Evolutionary conservation across 2,113 vertebrate genomes (phyloP).

Genomic region (Rhabdomys dilectus): DNA sequence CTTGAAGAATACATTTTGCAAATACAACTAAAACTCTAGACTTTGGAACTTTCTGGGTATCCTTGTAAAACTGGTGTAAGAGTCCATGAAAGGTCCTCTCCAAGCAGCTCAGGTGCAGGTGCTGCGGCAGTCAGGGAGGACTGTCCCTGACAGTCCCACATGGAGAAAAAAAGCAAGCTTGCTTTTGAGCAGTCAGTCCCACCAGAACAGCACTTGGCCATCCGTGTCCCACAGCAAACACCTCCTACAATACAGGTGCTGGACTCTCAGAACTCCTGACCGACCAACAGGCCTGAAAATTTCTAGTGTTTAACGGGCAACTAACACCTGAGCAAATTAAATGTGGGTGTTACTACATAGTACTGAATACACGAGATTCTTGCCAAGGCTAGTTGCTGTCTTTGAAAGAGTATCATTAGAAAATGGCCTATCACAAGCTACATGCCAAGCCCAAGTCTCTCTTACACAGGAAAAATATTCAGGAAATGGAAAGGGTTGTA

Average conservation of each 20-base stretch:
- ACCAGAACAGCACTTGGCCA: slow-evolving; percentile 7
- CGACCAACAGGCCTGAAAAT: neutral
- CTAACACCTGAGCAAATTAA: neutral
- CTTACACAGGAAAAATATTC: neutral
- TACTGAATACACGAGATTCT: neutral
- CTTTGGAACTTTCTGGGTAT: neutral
- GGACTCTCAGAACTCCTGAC: neutral
- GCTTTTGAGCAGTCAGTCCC: neutral
- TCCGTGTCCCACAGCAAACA: neutral
- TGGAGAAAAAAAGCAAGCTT: neutral
- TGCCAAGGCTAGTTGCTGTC: neutral
- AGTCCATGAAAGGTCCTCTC: neutral
- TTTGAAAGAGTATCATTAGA: neutral
- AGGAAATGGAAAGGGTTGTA: neutral
- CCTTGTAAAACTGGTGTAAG: neutral
- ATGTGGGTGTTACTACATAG: neutral
- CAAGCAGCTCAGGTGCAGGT: neutral
- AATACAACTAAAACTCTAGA: slow-evolving; percentile 25
- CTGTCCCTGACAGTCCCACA: neutral
- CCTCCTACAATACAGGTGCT: neutral
- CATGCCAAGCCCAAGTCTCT: neutral
- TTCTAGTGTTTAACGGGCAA: slow-evolving; percentile 47
- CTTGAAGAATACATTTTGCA: neutral
- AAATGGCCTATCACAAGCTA: neutral
- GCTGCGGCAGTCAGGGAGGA: neutral